A percentile compares a stretch with the other conserved stretches of the same genome.
phyloP scores from a whole-genome alignment of 2,797 vertebrate genomes.

The Enteromius thamalakanensis region DNA sequence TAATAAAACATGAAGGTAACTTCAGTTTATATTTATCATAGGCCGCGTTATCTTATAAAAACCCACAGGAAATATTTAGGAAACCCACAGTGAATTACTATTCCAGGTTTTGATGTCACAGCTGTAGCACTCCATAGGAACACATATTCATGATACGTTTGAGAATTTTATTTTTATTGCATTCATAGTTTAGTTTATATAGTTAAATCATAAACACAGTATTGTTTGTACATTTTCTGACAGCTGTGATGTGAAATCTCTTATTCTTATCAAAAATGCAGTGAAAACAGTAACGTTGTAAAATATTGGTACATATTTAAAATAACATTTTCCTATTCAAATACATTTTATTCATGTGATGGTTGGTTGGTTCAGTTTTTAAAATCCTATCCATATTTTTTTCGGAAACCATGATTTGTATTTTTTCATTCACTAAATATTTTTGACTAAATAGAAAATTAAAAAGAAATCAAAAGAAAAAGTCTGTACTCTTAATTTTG shows the following conservation, averaged over 20 bases:
- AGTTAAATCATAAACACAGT: neutral
- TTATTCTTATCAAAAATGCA: neutral
- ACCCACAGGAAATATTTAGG: neutral
- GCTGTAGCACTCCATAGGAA: neutral
- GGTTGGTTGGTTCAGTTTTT: neutral
- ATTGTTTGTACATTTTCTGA: neutral
- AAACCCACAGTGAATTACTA: neutral
- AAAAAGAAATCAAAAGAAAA: neutral
- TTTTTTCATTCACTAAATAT: too few relatives aligned
- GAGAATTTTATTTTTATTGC: too few relatives aligned
- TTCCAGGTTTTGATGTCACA: neutral
- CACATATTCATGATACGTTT: neutral
- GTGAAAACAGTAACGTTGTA: neutral
- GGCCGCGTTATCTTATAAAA: neutral
- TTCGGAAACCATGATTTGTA: neutral
- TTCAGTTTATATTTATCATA: neutral
- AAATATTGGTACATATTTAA: neutral
- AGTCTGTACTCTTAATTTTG: neutral
- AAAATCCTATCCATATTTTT: neutral
- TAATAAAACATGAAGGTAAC: neutral
- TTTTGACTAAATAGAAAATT: too few relatives aligned
- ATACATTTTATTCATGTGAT: neutral
- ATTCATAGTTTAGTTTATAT: neutral
- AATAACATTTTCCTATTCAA: neutral
- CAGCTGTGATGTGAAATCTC: neutral